A percentile compares a stretch with the other conserved stretches of the same genome.
Conservation (phyloP, 1,140 invertebrate species). For the Nixonia krombeini region DNA sequence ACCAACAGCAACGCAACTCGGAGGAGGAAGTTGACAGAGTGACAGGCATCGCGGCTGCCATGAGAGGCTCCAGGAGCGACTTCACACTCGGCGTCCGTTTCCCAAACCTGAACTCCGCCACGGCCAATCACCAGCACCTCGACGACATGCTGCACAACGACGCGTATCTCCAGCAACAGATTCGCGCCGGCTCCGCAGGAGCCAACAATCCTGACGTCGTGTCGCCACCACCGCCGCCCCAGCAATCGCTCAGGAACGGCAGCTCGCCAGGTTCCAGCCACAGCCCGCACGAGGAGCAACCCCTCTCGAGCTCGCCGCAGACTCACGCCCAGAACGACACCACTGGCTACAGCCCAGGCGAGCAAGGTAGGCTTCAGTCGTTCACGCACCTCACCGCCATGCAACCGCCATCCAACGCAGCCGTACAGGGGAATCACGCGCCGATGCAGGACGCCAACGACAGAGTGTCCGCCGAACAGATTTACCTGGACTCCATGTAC, state of each 20-base stretch:
- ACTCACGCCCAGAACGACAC: constrained; percentile 45
- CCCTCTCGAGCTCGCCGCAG: constrained; percentile 53
- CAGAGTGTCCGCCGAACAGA: constrained; percentile 50
- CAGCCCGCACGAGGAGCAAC: constrained; percentile 62
- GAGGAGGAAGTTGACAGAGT: constrained; percentile 47
- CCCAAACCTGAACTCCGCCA: constrained; percentile 30
- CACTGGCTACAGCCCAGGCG: constrained; percentile 54
- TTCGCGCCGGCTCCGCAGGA: constrained; percentile 28
- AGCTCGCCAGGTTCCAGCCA: constrained; percentile 64
- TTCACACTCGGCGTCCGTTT: constrained; percentile 52
- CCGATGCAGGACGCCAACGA: constrained; percentile 50
- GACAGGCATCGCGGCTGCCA: constrained; percentile 53
- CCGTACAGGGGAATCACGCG: constrained; percentile 51
- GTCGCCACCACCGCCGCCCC: constrained; percentile 57
- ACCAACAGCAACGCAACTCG: constrained; percentile 26
- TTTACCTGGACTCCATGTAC: constrained; percentile 63
- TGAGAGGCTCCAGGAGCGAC: constrained; percentile 52
- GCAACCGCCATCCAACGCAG: constrained; percentile 56
- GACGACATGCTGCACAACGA: constrained; percentile 59
- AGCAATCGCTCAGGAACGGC: too few species aligned
- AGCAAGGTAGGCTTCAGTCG: constrained; percentile 58
- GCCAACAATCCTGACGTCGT: constrained; percentile 6
- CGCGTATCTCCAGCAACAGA: constrained; percentile 60
- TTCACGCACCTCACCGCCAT: constrained; percentile 65
- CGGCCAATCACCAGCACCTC: constrained; percentile 55